Percentiles rank a stretch among this genome's conserved stretches.
Evolutionary conservation across 1,140 invertebrate genomes (phyloP).

Genomic region (Berghia stephanieae): DNA sequence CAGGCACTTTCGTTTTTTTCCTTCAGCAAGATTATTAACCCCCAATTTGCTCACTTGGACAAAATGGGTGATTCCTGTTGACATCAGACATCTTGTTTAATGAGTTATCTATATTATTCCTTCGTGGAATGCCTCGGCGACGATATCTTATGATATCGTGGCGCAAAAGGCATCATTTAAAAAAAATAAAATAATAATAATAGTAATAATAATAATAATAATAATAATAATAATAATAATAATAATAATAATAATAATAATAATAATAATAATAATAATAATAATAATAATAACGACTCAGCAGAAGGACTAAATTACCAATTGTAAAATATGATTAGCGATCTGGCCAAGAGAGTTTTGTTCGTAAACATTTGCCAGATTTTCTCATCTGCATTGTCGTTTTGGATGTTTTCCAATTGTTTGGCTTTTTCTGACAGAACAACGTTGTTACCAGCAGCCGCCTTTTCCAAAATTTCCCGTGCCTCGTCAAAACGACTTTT

Average conservation of each 20-base stretch:
- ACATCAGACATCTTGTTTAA: too few species aligned
- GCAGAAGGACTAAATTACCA: too few species aligned
- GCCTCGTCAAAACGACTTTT: constrained; percentile 47
- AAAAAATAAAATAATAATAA: not conserved
- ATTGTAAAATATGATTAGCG: constrained; percentile 44
- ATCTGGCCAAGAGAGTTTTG: constrained; percentile 25
- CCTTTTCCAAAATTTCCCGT: constrained; percentile 38
- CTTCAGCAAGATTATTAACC: too few species aligned
- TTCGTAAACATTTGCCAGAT: constrained; percentile 40
- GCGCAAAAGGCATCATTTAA: too few species aligned
- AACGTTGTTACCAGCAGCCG: constrained; percentile 43
- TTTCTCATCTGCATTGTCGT: constrained; percentile 25
- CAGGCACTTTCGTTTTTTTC: too few species aligned
- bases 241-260: not conserved
- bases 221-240: not conserved
- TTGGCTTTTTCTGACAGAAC: constrained; percentile 17
- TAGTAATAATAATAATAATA: not conserved
- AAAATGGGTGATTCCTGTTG: too few species aligned
- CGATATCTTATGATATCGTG: too few species aligned
- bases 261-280: constrained; percentile 38
- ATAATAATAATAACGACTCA: too few species aligned
- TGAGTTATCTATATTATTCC: too few species aligned
- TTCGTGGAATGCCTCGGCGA: too few species aligned
- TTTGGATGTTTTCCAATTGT: constrained; percentile 10
- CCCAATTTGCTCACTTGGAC: too few species aligned